Evolutionary conservation across 1,140 invertebrate species (phyloP).

Genomic region (Tetramorium parvispinum): DNA sequence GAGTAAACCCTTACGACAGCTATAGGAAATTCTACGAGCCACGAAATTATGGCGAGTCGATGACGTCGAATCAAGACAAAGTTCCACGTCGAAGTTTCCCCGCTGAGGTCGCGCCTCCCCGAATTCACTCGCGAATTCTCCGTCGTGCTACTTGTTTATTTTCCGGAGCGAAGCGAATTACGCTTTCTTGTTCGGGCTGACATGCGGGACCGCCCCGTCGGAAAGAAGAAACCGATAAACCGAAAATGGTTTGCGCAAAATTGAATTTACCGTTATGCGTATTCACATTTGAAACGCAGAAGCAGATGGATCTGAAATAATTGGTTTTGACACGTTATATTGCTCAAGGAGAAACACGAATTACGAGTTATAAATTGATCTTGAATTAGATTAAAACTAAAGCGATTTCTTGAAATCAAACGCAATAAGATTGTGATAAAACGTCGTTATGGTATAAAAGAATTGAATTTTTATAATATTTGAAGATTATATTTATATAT

Average conservation of each 20-base stretch:
- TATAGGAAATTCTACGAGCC: conserved; percentile 39
- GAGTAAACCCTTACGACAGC: neutral
- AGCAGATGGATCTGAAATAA: neutral
- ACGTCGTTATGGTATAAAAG: neutral
- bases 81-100: conserved; percentile 4
- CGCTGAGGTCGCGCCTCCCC: neutral
- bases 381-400: neutral
- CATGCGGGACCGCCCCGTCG: neutral
- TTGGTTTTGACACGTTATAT: neutral
- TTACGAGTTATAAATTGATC: neutral
- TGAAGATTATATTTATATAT: neutral
- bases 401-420: neutral
- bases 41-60: conserved; percentile 40
- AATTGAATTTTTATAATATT: neutral
- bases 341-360: neutral
- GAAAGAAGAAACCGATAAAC: neutral
- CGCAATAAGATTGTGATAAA: neutral
- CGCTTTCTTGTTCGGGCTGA: neutral
- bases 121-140: conserved; percentile 43
- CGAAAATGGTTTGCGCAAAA: neutral
- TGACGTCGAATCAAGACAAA: conserved; percentile 34
- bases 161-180: conserved; percentile 40
- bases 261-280: neutral
- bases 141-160: conserved; percentile 32
- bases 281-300: neutral